Base-by-base conservation (phyloP, 2,888 invertebrate genomes). In the Drosophila picticornis region DNA sequence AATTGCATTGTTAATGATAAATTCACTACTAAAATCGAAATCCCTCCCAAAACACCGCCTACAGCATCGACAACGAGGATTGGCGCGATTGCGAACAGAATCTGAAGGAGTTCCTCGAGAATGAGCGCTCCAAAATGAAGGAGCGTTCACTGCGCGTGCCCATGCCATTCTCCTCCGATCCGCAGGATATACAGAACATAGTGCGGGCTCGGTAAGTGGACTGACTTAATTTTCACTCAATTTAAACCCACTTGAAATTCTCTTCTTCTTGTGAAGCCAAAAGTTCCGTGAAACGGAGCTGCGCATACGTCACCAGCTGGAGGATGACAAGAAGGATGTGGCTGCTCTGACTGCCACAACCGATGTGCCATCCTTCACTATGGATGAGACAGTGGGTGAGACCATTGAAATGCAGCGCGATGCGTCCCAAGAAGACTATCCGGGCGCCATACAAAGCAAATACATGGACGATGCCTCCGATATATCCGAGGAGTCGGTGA, bases 81-180 rank as follows among this genome's bases (percentile, higher is more conserved):
- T 93, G 92, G 91, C 91, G 92, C 19, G 84, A 88, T 3, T 93
- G 93, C 63, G 94, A 93, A 71, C 88, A 92, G 53, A 84, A 85
- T 50, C 76, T 93, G 9, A 92, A 91, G 73, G 90, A 91, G 40
- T 93, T 93, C 83, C 85, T 93, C 0, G 90, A 93, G 53, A 72
- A 72, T 19, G 92, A 93, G 72, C 88, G 91, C 1, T 80, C 81
- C 31, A 90, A 91, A 66, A 93, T 92, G 92, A 92, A 91, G 75
- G 91, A 91, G 64, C 92, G 92, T 46, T 91, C 91, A 1, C 11
- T 79, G 48, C 89, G 85, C 9, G 62, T 84, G 6, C 82, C 92
- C n/a, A 84, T 80, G 36, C 91, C 83, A 10, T 93, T 80, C 72
- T 81, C 90, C 1, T 88, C 91, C 19, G 93, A 93, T 89, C 92